phyloP scores from a whole-genome alignment of 2,113 vertebrate genomes.

The Epinephelus moara region DNA sequence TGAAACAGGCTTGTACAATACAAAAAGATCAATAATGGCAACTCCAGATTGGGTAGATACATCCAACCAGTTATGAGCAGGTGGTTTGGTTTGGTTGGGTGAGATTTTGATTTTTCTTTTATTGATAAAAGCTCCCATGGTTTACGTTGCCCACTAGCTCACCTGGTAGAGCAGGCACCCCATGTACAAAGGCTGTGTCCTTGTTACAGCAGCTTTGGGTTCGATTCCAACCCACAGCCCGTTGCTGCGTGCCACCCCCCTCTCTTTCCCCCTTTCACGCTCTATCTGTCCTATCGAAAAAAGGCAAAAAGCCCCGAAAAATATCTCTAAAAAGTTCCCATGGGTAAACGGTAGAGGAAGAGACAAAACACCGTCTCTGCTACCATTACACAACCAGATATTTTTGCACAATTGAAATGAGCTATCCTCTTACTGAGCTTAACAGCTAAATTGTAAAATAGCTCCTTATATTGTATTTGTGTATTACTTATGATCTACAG shows the following conservation, averaged over 20 bases:
- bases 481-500: background rate
- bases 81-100: constrained; percentile 5
- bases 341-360: background rate
- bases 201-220: too few relatives aligned
- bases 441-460: background rate
- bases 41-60: background rate
- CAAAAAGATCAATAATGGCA: background rate
- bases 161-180: background rate
- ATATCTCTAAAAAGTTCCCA: background rate
- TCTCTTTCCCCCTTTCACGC: too few relatives aligned
- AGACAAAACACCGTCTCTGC: background rate
- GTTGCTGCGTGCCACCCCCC: too few relatives aligned
- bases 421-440: background rate
- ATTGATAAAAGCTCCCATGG: too few relatives aligned
- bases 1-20: background rate
- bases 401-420: background rate
- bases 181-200: too few relatives aligned
- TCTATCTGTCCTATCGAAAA: too few relatives aligned
- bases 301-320: too few relatives aligned
- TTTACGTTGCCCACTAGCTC: too few relatives aligned
- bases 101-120: too few relatives aligned
- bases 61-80: background rate
- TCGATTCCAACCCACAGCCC: too few relatives aligned
- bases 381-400: background rate
- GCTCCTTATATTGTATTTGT: background rate